A percentile compares a stretch with the other conserved stretches of the same genome.
phyloP scores from a whole-genome alignment of 2,888 invertebrate species.

The Tridacna crocea region DNA sequence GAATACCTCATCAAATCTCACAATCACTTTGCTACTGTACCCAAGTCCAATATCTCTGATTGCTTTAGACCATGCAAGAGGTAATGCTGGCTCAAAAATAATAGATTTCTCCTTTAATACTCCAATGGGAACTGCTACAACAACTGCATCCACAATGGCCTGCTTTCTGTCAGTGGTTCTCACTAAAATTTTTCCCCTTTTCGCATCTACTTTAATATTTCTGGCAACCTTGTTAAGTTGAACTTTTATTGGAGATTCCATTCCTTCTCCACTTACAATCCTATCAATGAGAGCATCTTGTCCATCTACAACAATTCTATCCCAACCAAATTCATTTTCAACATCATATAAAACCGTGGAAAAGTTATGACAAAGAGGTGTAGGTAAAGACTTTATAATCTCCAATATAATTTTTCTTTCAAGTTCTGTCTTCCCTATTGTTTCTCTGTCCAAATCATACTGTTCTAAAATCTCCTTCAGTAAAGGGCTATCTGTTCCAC shows the following conservation, averaged over 20 bases:
- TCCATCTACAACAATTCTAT: constrained; percentile 73
- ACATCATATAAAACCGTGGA: constrained; percentile 67
- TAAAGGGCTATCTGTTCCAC: constrained; percentile 65
- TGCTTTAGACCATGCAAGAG: constrained; percentile 65
- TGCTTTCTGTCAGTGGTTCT: constrained; percentile 72
- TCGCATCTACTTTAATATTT: constrained; percentile 70
- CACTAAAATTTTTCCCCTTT: constrained; percentile 68
- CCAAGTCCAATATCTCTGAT: constrained; percentile 63
- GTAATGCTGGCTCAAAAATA: constrained; percentile 73
- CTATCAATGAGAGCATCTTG: constrained; percentile 72
- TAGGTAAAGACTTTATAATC: constrained; percentile 54
- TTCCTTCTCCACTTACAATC: constrained; percentile 70
- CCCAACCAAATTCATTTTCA: constrained; percentile 72
- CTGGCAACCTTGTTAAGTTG: constrained; percentile 71
- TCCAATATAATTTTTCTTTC: constrained; percentile 15
- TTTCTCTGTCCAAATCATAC: constrained; percentile 29
- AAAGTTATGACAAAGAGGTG: constrained; percentile 50
- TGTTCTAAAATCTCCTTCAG: constrained; percentile 58
- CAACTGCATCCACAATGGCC: constrained; percentile 70
- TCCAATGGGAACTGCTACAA: constrained; percentile 75
- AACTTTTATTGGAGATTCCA: constrained; percentile 70
- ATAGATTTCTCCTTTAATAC: constrained; percentile 65
- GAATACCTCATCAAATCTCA: constrained; percentile 75
- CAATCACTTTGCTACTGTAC: constrained; percentile 66
- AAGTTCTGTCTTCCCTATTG: constrained; percentile 15